These are phyloP conservation scores for Synanthedon myopaeformis DNA, from an alignment of 2,888 invertebrate species.

Conservation along the genomic window DNA sequence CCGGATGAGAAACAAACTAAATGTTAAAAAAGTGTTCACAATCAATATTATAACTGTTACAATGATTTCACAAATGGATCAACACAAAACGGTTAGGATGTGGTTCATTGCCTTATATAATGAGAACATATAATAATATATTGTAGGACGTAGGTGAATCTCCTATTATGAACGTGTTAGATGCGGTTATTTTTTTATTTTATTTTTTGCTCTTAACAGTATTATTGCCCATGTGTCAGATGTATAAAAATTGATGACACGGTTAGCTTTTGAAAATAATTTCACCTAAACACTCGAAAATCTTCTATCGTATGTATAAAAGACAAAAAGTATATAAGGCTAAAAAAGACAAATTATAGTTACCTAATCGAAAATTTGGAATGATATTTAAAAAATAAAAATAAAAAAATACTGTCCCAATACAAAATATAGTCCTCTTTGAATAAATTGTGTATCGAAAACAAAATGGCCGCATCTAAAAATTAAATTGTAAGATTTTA, in stretches of 20 bases:
- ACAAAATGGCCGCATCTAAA: background rate
- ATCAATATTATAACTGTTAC: background rate
- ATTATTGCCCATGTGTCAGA: too few species aligned
- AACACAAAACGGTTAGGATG: slow-evolving; percentile 1
- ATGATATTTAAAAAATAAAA: too few species aligned
- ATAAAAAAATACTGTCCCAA: too few species aligned
- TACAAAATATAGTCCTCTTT: too few species aligned
- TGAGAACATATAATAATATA: slow-evolving; percentile 1
- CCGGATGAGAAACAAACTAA: slow-evolving; percentile 65
- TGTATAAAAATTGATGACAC: too few species aligned
- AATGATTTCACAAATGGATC: slow-evolving; percentile 2
- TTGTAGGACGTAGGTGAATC: slow-evolving; percentile 4
- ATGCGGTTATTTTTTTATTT: background rate
- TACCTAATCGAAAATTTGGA: too few species aligned
- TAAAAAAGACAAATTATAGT: too few species aligned
- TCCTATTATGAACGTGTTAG: background rate
- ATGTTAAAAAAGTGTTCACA: background rate
- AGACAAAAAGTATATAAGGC: too few species aligned
- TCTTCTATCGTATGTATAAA: too few species aligned
- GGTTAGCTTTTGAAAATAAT: too few species aligned
- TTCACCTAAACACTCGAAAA: too few species aligned
- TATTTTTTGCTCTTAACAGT: too few species aligned
- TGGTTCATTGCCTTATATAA: slow-evolving; percentile 6
- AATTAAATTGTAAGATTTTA: background rate
- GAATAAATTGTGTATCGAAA: background rate